Percentiles rank a stretch among this genome's conserved stretches.
Evolutionary conservation across 35 echinoderm and acorn worm species (phyloP).

Genomic region (Heliocidaris erythrogramma): DNA sequence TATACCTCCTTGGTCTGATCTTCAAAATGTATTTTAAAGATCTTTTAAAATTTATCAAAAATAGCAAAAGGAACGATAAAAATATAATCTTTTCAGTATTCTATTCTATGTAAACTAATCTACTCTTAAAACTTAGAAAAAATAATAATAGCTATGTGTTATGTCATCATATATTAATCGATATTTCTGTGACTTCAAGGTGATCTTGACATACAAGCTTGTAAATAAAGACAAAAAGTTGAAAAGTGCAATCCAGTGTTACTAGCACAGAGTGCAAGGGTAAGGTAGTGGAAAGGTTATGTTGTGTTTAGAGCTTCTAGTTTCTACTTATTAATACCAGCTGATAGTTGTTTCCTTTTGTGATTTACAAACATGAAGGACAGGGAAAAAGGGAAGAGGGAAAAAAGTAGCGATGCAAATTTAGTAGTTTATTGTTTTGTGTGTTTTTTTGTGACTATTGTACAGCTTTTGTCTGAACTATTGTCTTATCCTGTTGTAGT

Average conservation of each 20-base stretch:
- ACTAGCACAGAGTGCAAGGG: background rate
- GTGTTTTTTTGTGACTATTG: background rate
- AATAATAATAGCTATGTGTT: background rate
- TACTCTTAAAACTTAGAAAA: too few relatives aligned
- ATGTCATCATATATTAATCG: background rate
- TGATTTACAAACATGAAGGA: background rate
- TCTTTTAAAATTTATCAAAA: too few relatives aligned
- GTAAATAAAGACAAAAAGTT: background rate
- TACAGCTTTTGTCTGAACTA: background rate
- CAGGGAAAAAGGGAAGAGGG: background rate
- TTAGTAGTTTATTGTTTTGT: background rate
- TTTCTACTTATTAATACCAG: background rate
- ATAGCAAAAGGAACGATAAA: too few relatives aligned
- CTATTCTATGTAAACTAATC: too few relatives aligned
- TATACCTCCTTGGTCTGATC: too few relatives aligned
- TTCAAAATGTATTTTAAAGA: too few relatives aligned
- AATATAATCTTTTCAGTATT: too few relatives aligned
- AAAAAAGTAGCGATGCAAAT: background rate
- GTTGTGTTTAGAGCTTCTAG: background rate
- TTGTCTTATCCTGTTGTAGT: background rate
- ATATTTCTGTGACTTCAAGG: background rate
- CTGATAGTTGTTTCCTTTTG: background rate
- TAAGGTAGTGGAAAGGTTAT: background rate
- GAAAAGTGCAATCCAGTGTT: slow-evolving; percentile 32
- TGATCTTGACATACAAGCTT: background rate